These are phyloP conservation scores for Lasius platythorax DNA, from an alignment of 2,888 invertebrate species.

Conservation along the genomic window DNA sequence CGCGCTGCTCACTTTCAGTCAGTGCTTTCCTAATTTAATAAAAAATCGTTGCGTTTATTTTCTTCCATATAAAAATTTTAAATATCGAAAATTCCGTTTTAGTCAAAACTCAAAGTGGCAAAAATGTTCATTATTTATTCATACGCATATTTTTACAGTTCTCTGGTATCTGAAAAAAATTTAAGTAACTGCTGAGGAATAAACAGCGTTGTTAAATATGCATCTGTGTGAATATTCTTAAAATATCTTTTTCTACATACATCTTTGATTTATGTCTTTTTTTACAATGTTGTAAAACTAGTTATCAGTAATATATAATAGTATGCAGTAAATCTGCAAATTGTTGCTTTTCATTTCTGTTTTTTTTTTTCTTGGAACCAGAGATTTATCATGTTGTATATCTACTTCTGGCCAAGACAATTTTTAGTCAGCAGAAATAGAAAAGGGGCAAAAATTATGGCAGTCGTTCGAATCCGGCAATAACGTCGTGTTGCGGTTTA, in stretches of 20 bases:
- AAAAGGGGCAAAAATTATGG: not conserved
- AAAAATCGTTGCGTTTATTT: conserved; percentile 8
- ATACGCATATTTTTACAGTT: not conserved
- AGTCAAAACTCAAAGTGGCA: not conserved
- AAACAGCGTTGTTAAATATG: not conserved
- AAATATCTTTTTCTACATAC: not conserved
- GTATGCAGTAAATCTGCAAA: not conserved
- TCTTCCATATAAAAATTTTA: not conserved
- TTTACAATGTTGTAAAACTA: not conserved
- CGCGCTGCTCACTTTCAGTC: conserved; percentile 14
- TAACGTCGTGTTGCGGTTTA: conserved; percentile 33
- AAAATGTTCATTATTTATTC: not conserved
- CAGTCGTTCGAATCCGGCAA: conserved; percentile 13
- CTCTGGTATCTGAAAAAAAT: not conserved
- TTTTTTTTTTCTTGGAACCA: not conserved
- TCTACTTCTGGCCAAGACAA: not conserved
- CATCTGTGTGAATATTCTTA: not conserved
- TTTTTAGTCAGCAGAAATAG: not conserved
- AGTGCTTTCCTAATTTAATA: conserved; percentile 1
- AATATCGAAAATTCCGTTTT: not conserved
- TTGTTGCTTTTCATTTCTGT: not conserved
- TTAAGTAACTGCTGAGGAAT: not conserved
- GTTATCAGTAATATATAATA: not conserved
- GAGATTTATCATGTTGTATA: not conserved
- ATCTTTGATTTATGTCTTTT: not conserved